A percentile compares a stretch with the other conserved stretches of the same genome.
These are phyloP conservation scores for Pseudotriccus pelzelni DNA, from an alignment of 2,797 vertebrate species.

Conservation along the genomic window DNA sequence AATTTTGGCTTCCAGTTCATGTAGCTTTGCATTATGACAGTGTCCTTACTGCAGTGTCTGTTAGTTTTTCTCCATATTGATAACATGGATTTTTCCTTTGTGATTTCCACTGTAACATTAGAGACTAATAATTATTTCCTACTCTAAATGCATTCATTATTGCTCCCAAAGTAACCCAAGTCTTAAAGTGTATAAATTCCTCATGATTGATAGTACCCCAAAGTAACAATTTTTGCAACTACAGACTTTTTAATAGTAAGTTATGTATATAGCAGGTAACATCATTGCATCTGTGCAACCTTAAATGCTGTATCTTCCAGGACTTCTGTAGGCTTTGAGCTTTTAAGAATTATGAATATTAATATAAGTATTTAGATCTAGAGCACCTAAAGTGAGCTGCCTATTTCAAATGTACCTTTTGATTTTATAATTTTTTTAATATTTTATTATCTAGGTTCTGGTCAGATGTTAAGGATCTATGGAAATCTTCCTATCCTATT, in stretches of 20 bases:
- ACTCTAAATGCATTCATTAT: not conserved
- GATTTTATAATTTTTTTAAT: fast-evolving
- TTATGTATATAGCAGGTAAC: not conserved
- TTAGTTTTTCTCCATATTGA: not conserved
- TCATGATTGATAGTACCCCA: not conserved
- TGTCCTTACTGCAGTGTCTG: not conserved
- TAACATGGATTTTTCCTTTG: not conserved
- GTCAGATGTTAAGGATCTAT: not conserved
- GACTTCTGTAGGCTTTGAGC: not conserved
- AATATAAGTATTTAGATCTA: not conserved
- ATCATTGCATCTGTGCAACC: not conserved
- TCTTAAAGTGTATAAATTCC: not conserved
- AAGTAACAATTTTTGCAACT: not conserved
- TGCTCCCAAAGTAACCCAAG: not conserved
- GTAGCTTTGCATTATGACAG: not conserved
- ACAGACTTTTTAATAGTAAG: not conserved
- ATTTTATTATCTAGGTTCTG: not conserved
- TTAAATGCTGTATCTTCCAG: not conserved
- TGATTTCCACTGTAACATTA: not conserved
- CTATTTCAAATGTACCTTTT: not conserved
- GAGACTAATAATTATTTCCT: not conserved
- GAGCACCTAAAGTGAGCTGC: not conserved
- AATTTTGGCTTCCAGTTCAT: not conserved
- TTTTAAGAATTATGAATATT: not conserved
- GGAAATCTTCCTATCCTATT: not conserved